A percentile compares a stretch with the other conserved stretches of the same genome.
Evolutionary conservation across 2,797 vertebrate species (phyloP).

Genomic region (Petrocephalus sullivani): DNA sequence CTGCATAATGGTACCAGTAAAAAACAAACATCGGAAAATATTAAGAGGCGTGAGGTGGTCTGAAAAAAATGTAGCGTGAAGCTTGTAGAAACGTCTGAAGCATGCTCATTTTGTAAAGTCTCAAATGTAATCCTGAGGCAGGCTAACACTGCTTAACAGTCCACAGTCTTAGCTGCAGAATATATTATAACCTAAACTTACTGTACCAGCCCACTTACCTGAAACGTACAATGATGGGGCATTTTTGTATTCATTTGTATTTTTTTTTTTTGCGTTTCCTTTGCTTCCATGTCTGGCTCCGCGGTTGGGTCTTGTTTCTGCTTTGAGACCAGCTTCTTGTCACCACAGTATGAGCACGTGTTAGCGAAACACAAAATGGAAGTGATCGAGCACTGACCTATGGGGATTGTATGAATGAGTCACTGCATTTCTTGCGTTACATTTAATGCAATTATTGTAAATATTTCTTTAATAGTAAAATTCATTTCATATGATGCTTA

Average conservation of each 20-base stretch:
- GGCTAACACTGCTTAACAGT: neutral
- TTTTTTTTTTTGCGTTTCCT: constrained; percentile 33
- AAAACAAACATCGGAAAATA: neutral
- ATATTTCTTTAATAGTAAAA: constrained; percentile 61
- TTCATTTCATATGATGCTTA: constrained; percentile 72
- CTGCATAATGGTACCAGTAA: neutral
- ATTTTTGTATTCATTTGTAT: constrained; percentile 30
- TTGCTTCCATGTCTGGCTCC: neutral
- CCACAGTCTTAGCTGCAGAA: neutral
- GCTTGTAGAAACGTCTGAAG: neutral
- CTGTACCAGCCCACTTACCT: neutral
- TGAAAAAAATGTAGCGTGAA: no score
- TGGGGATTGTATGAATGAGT: constrained; percentile 40
- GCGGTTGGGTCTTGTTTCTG: constrained; percentile 26
- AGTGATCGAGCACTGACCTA: neutral
- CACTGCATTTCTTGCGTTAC: constrained; percentile 56
- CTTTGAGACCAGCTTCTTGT: constrained; percentile 57
- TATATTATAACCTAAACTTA: neutral
- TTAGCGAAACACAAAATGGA: neutral
- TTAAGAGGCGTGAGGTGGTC: neutral
- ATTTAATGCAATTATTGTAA: constrained; percentile 64
- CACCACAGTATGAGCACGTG: constrained; percentile 41
- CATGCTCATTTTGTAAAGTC: constrained; percentile 2
- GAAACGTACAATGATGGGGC: neutral
- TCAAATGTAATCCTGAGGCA: neutral